Base-by-base conservation (phyloP, 92 coral and sea anemone species). In the Umimayanthus kanabou region DNA sequence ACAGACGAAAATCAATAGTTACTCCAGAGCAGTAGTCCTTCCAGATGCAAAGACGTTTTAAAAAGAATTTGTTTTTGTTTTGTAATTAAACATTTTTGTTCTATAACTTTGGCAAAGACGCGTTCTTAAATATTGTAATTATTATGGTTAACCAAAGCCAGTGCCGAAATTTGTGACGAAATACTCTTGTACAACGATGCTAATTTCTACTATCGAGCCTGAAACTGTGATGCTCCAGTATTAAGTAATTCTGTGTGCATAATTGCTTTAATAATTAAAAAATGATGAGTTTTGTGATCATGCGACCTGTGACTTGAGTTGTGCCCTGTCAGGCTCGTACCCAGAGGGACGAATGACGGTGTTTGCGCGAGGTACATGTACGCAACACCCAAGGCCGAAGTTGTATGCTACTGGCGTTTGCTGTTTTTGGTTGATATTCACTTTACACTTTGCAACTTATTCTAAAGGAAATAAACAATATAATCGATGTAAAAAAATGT, bases 1-100 rank as follows among this genome's bases (percentile, higher is more conserved):
- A 1, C 76, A 72, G 76, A 72, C 76, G 43, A 72, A 72, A 72
- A 72, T 1, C 76, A 72, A 72, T 26, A 72, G 76, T 72, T 3
- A 72, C 10, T 72, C 76, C 76, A 29, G 76, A 72, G 13, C 76
- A 72, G 76, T 72, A 72, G 76, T 72, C 76, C 76, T 72, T 72
- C 76, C 40, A 72, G 43, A 72, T 72, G 76, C 76, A 72, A 72
- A 72, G 39, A 72, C 76, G 40, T 72, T 72, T 72, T 72, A 26
- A 26, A 26, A 29, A 3, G 2, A 72, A 72, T 72, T 23, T 72
- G 76, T 72, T 72, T 72, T 4, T 23, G 76, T 72, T 29, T 29
- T 72, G 76, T 72, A 1, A 26, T 72, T 2, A 72, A 23, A 2
- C 33, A 72, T 72, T 28, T 30, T 72, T 72, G 37, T 25, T 72